phyloP scores from a whole-genome alignment of 2,113 vertebrate species.

The Epinephelus moara region DNA sequence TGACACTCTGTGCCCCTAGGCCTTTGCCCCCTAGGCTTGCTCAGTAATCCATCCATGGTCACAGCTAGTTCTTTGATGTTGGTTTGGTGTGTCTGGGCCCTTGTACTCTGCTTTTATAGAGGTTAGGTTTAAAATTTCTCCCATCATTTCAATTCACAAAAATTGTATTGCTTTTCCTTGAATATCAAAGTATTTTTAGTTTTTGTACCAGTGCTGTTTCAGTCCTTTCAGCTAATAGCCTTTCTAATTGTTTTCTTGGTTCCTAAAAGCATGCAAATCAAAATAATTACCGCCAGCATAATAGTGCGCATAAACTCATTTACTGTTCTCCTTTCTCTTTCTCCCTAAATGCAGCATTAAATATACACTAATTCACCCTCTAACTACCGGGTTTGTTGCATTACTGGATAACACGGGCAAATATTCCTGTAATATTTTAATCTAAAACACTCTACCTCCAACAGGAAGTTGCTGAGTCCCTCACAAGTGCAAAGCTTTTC shows the following conservation, averaged over 20 bases:
- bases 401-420: neutral
- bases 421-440: constrained; percentile 3
- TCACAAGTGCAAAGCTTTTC: neutral
- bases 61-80: too few species aligned
- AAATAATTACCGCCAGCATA: constrained; percentile 35
- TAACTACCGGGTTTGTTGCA: neutral
- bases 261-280: constrained; percentile 46
- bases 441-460: constrained; percentile 12
- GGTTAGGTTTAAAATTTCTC: neutral
- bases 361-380: constrained; percentile 17
- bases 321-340: neutral
- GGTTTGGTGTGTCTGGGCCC: too few species aligned
- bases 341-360: constrained; percentile 25
- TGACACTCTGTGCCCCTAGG: too few species aligned
- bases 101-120: neutral
- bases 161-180: neutral
- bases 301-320: constrained; percentile 43
- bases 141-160: constrained; percentile 5
- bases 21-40: too few species aligned
- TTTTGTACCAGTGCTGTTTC: neutral
- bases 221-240: constrained; percentile 33
- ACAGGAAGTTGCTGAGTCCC: neutral
- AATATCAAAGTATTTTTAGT: constrained; percentile 5
- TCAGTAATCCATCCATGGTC: too few species aligned
- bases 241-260: constrained; percentile 39